Percentiles rank a stretch among this genome's conserved stretches.
Evolutionary conservation across 2,888 invertebrate species (phyloP).

Genomic region (Crematogaster levior): DNA sequence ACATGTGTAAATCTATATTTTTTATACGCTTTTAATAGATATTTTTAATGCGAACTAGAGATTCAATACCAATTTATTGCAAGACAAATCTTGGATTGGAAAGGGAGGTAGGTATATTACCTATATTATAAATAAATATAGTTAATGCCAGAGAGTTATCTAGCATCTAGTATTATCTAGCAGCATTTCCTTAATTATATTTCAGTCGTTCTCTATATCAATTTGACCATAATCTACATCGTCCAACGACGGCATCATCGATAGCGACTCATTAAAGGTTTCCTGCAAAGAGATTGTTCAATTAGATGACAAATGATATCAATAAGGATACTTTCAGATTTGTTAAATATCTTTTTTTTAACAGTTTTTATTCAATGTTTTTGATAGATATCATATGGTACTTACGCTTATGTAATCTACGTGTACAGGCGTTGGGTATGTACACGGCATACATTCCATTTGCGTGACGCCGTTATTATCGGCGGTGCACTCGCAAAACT

Average conservation of each 20-base stretch:
- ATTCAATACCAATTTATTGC: background rate
- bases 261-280: slow-evolving; percentile 80
- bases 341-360: background rate
- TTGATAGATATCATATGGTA: slow-evolving; percentile 8
- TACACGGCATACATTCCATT: slow-evolving; percentile 89
- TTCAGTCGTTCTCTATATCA: slow-evolving; percentile 77
- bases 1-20: background rate
- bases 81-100: slow-evolving; percentile 20
- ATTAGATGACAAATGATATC: background rate
- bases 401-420: slow-evolving; percentile 86
- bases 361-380: background rate
- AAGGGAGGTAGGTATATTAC: slow-evolving; percentile 37
- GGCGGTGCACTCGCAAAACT: slow-evolving; percentile 90
- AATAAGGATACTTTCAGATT: background rate
- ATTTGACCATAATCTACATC: slow-evolving; percentile 78
- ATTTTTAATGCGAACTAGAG: background rate
- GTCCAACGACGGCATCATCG: slow-evolving; percentile 76
- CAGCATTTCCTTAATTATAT: slow-evolving; percentile 3
- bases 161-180: slow-evolving; percentile 24
- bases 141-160: slow-evolving; percentile 35
- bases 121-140: slow-evolving; percentile 64
- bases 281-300: slow-evolving; percentile 75
- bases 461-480: slow-evolving; percentile 89
- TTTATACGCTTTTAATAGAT: background rate
- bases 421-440: slow-evolving; percentile 86